phyloP scores from a whole-genome alignment of 2,113 vertebrate genomes.

The Macrotus californicus region DNA sequence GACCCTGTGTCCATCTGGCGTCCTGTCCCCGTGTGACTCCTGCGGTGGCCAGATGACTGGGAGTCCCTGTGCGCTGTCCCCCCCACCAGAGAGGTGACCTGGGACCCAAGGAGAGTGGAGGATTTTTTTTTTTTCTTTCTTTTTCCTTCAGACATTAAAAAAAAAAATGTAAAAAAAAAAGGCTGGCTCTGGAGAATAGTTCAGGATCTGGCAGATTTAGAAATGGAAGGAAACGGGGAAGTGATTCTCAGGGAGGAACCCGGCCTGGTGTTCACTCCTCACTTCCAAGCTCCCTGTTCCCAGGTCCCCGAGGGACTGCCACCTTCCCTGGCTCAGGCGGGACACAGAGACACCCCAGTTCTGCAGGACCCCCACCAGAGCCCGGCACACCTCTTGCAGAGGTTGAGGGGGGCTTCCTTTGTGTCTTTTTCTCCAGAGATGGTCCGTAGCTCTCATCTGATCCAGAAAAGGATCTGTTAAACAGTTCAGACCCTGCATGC shows the following conservation, averaged over 20 bases:
- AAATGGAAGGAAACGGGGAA: not conserved
- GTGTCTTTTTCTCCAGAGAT: not conserved
- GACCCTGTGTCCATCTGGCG: not conserved
- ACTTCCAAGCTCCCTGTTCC: not conserved
- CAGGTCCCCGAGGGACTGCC: not conserved
- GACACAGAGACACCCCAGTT: no score
- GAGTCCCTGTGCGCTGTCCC: not conserved
- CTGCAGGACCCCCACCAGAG: no score
- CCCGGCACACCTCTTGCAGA: not conserved
- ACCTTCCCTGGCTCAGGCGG: not conserved
- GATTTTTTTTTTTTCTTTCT: no score
- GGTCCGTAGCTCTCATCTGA: not conserved
- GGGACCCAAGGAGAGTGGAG: not conserved
- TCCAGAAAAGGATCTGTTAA: not conserved
- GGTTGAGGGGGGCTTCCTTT: not conserved
- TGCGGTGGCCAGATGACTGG: not conserved
- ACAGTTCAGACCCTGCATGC: not conserved
- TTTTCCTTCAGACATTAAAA: not conserved
- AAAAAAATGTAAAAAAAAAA: no score
- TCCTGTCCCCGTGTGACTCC: not conserved
- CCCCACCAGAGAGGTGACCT: not conserved
- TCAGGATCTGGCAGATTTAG: not conserved
- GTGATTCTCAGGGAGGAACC: not conserved
- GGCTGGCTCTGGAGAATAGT: not conserved
- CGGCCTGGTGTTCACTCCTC: not conserved